Evolutionary conservation across 1,140 invertebrate genomes (phyloP), one percentile per base, ranked within the genome.

Genomic region (Drosophila quadrilineata): DNA sequence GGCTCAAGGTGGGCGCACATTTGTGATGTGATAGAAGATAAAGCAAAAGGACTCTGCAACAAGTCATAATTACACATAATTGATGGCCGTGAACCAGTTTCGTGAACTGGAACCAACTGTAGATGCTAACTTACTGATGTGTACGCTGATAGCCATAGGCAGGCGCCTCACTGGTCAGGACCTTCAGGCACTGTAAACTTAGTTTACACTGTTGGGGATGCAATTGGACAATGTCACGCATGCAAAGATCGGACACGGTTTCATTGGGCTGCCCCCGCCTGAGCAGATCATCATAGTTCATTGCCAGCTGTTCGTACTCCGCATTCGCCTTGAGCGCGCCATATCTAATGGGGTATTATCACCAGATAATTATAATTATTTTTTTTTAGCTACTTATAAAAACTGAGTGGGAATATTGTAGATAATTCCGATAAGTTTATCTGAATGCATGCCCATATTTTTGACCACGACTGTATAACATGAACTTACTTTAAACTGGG

Each of bases 141-240:
- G 82, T 88, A 1, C 86, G 60, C 16, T 82, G 80, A 57, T 88
- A 88, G 16, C 86, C 86, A 43, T 73, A 88, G 1, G 86, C 54
- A 0, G 74, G 62, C 17, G 36, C 33, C 41, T 79, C 73, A 33
- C 62, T 82, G 6, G 56, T 70, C 26, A 88, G 29, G 5, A 88
- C 10, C 2, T 71, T 28, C 14, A 88, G 29, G 29, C 86, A 88
- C 0, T 45, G 19, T 4, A 17, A 8, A 1, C 56, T 60, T 0
- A 84, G 26, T 12, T 79, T 52, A 16, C 84, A 86, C 10, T 35
- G 50, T 0, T 54, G 33, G 4, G 35, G 14, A 19, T 50, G 38
- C 9, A 82, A 40, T 0, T 35, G 24, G 3, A 71, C 86, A 43
- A 88, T 71, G 6, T 80, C 59, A 1, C 49, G 46, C 35, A 88